Evolutionary conservation across 2,113 vertebrate genomes (phyloP).

Genomic region (Nyctibius bracteatus): DNA sequence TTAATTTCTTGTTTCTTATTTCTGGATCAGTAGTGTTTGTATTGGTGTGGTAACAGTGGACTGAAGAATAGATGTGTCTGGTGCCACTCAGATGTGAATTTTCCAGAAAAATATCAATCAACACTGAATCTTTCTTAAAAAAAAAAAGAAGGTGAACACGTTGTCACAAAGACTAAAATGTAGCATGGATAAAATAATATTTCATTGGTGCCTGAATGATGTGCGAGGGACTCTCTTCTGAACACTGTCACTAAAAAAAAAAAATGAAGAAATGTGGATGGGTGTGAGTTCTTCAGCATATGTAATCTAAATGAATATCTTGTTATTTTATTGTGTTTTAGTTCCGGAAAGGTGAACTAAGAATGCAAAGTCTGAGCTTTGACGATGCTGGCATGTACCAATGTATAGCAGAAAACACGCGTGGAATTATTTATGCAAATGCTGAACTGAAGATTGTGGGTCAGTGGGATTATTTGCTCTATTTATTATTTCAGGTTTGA

Average conservation of each 20-base stretch:
- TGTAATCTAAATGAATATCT: background rate
- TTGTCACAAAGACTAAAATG: background rate
- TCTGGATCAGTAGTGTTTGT: background rate
- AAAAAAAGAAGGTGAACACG: background rate
- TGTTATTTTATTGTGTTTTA: slow-evolving; percentile 53
- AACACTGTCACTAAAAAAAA: background rate
- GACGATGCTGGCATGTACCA: slow-evolving; percentile 95
- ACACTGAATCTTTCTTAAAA: background rate
- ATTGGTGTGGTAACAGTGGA: background rate
- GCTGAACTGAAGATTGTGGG: slow-evolving; percentile 93
- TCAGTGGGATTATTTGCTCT: slow-evolving; percentile 73
- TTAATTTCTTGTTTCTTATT: background rate
- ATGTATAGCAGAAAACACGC: slow-evolving; percentile 89
- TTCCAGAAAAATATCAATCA: background rate
- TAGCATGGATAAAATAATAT: background rate
- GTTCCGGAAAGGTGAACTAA: slow-evolving; percentile 82
- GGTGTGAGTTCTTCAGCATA: background rate
- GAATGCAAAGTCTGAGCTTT: slow-evolving; percentile 80
- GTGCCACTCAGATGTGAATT: background rate
- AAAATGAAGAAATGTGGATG: background rate
- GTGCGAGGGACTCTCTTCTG: background rate
- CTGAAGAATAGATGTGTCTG: background rate
- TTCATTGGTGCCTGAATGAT: background rate
- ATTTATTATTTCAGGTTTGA: background rate
- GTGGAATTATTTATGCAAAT: slow-evolving; percentile 88